Evolutionary conservation across 2,888 invertebrate species (phyloP).

Genomic region (Pseudolycoriella hygida): DNA sequence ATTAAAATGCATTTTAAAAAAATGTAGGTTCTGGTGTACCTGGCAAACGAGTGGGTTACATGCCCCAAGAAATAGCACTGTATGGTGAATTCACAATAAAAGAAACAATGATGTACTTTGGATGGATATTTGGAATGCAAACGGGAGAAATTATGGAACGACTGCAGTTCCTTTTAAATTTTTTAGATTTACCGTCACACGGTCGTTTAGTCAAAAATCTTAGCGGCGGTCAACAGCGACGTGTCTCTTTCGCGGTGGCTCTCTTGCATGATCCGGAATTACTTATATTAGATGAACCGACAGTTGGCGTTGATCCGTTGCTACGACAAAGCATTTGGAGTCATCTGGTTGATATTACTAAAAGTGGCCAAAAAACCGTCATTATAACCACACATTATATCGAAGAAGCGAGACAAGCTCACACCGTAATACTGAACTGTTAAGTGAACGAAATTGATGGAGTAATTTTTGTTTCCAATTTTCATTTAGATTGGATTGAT

Average conservation of each 20-base stretch:
- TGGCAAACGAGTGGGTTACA: slow-evolving; percentile 89
- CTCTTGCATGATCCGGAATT: slow-evolving; percentile 71
- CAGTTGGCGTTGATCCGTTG: slow-evolving; percentile 84
- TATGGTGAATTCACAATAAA: slow-evolving; percentile 86
- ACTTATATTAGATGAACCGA: slow-evolving; percentile 82
- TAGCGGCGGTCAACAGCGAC: slow-evolving; percentile 78
- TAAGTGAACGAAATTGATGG: no score
- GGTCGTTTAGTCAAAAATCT: slow-evolving; percentile 63
- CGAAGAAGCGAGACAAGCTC: slow-evolving; percentile 70
- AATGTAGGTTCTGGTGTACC: slow-evolving; percentile 63
- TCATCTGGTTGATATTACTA: slow-evolving; percentile 60
- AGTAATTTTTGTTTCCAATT: no score
- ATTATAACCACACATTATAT: slow-evolving; percentile 81
- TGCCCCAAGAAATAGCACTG: slow-evolving; percentile 52
- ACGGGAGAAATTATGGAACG: slow-evolving; percentile 63
- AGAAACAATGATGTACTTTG: slow-evolving; percentile 93
- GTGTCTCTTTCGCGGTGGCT: slow-evolving; percentile 83
- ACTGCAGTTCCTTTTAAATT: slow-evolving; percentile 71
- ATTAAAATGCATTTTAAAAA: not conserved
- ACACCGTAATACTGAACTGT: no score
- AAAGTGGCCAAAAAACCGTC: slow-evolving; percentile 56
- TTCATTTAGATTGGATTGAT: slow-evolving; percentile 81
- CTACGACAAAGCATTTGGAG: slow-evolving; percentile 75
- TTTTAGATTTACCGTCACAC: slow-evolving; percentile 76
- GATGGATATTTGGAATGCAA: slow-evolving; percentile 88